Percentiles rank a stretch among this genome's conserved stretches.
Evolutionary conservation across 1,140 invertebrate genomes (phyloP).

Genomic region (Eciton burchellii): DNA sequence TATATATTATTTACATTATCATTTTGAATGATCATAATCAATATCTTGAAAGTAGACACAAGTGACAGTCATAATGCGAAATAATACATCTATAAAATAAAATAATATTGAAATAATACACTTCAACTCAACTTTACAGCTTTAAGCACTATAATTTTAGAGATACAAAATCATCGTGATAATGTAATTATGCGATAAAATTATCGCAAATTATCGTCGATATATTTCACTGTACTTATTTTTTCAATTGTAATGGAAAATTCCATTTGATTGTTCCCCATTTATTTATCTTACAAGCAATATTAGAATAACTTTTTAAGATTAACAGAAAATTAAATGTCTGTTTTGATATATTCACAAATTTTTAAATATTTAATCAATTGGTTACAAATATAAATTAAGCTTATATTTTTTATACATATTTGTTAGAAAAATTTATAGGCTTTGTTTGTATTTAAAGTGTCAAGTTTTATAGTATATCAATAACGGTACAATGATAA

Average conservation of each 20-base stretch:
- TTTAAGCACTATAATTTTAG: slow-evolving; percentile 56
- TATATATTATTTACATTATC: slow-evolving; percentile 9
- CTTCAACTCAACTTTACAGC: too few species aligned
- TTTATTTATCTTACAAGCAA: slow-evolving; percentile 19
- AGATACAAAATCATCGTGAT: slow-evolving; percentile 38
- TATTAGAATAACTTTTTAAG: slow-evolving; percentile 19
- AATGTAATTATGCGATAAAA: slow-evolving; percentile 31
- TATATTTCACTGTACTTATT: slow-evolving; percentile 2
- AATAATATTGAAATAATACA: slow-evolving; percentile 45
- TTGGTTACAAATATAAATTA: slow-evolving; percentile 23
- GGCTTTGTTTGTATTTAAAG: slow-evolving; percentile 42
- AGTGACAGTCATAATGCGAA: slow-evolving; percentile 11
- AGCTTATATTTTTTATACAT: slow-evolving; percentile 52
- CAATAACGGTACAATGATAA: background rate
- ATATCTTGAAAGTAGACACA: slow-evolving; percentile 9
- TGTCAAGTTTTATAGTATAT: slow-evolving; percentile 48
- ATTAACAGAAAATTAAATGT: background rate
- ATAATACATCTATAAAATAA: slow-evolving; percentile 38
- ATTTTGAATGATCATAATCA: slow-evolving; percentile 16
- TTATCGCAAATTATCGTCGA: background rate
- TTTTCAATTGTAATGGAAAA: slow-evolving; percentile 11
- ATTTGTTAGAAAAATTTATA: slow-evolving; percentile 27
- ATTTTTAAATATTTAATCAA: slow-evolving; percentile 27
- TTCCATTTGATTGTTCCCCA: slow-evolving; percentile 36
- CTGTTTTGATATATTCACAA: slow-evolving; percentile 41